Conservation (phyloP, 2,797 vertebrate genomes). For the Lateolabrax maculatus region DNA sequence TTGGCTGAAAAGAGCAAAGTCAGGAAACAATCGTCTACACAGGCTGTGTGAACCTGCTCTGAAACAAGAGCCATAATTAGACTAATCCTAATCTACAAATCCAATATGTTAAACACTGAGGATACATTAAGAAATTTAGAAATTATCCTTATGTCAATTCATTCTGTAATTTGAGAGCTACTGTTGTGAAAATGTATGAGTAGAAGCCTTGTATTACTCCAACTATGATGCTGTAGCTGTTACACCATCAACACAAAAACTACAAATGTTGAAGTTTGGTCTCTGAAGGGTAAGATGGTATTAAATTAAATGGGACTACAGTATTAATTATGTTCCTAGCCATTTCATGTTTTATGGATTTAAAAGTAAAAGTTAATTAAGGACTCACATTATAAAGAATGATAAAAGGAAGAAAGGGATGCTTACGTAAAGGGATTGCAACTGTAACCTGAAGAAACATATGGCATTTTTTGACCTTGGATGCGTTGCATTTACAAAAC, state of each 20-base stretch:
- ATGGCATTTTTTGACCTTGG: background rate
- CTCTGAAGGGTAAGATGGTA: conserved; percentile 19
- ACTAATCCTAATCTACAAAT: too few relatives aligned
- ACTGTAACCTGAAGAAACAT: background rate
- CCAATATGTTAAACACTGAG: background rate
- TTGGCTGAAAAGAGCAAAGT: conserved; percentile 51
- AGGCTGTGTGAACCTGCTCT: conserved; percentile 27
- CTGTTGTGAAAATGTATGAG: background rate
- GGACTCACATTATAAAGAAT: conserved; percentile 5
- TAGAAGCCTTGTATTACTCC: background rate
- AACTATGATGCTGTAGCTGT: background rate
- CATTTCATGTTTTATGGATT: conserved; percentile 28
- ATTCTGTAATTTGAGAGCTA: background rate
- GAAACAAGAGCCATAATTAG: conserved; percentile 30
- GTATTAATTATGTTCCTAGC: conserved; percentile 5
- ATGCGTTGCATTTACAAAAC: background rate
- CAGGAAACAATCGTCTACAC: conserved; percentile 26
- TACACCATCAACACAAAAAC: conserved; percentile 13
- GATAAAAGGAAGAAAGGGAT: background rate
- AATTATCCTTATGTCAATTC: background rate
- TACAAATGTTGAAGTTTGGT: conserved; percentile 17
- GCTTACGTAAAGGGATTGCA: background rate
- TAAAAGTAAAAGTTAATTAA: conserved; percentile 26
- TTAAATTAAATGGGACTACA: conserved; percentile 16
- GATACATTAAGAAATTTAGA: background rate